Conservation (phyloP, 2,888 invertebrate species). For the Magallana nippona region DNA sequence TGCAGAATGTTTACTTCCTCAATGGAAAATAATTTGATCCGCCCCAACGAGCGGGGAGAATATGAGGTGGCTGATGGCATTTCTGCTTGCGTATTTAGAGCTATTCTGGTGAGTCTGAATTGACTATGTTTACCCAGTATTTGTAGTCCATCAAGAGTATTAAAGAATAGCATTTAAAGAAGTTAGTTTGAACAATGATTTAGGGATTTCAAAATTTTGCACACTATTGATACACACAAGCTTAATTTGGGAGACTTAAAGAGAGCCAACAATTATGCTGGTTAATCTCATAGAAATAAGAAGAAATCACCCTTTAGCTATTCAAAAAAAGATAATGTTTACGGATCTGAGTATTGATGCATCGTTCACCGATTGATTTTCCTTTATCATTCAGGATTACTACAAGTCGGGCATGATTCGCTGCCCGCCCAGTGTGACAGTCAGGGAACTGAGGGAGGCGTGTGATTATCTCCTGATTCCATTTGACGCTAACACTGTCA, state of each 20-base stretch:
- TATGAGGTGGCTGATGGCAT: slow-evolving; percentile 98
- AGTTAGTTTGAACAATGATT: too few relatives aligned
- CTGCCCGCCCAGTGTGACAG: slow-evolving; percentile 96
- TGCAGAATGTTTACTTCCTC: slow-evolving; percentile 95
- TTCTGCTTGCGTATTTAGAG: slow-evolving; percentile 95
- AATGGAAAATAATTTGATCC: slow-evolving; percentile 88
- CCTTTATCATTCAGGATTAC: slow-evolving; percentile 85
- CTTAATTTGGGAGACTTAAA: too few relatives aligned
- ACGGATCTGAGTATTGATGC: neutral
- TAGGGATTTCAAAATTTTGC: too few relatives aligned
- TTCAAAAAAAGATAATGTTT: too few relatives aligned
- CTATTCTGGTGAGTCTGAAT: slow-evolving; percentile 85
- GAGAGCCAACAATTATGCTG: too few relatives aligned
- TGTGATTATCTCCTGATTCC: slow-evolving; percentile 99
- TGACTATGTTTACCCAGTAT: neutral
- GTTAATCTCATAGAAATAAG: too few relatives aligned
- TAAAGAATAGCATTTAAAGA: too few relatives aligned
- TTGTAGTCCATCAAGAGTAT: too few relatives aligned
- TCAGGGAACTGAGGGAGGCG: slow-evolving; percentile 97
- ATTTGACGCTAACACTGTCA: slow-evolving; percentile 91
- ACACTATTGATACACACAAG: too few relatives aligned
- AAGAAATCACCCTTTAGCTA: too few relatives aligned
- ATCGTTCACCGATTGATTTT: neutral
- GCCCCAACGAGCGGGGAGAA: slow-evolving; percentile 97
- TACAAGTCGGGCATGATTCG: slow-evolving; percentile 94